These are phyloP conservation scores for Andrena praecox DNA, from an alignment of 2,888 invertebrate species.

Conservation along the genomic window DNA sequence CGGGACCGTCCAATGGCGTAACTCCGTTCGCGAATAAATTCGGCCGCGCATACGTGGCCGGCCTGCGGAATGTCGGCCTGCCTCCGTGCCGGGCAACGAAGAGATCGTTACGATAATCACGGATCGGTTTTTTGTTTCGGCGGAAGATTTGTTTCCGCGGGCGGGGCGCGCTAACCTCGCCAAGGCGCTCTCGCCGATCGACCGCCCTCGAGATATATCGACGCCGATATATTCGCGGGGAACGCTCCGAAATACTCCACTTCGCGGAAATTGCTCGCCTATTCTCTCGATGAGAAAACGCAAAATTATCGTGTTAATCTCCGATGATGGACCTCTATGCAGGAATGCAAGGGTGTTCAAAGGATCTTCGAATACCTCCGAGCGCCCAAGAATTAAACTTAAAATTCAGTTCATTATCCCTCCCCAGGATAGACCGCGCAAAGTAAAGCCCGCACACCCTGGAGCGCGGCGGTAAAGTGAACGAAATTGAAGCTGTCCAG, in stretches of 20 bases:
- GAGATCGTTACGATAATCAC: slow-evolving; percentile 67
- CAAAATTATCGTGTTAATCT: no score
- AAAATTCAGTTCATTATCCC: no score
- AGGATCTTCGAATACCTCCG: no score
- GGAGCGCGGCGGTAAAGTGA: slow-evolving; percentile 5
- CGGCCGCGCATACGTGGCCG: slow-evolving; percentile 75
- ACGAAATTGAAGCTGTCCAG: slow-evolving; percentile 42
- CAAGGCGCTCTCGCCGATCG: background rate
- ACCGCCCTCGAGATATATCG: slow-evolving; percentile 15
- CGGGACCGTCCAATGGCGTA: slow-evolving; percentile 73
- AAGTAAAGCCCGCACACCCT: background rate
- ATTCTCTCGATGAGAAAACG: no score
- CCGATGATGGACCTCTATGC: no score
- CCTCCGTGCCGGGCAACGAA: slow-evolving; percentile 26
- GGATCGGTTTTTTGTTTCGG: slow-evolving; percentile 40
- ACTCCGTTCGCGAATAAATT: slow-evolving; percentile 75
- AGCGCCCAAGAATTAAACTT: no score
- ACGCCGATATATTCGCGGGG: background rate
- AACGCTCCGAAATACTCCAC: background rate
- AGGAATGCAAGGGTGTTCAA: no score
- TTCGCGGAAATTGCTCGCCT: no score
- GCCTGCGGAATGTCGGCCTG: slow-evolving; percentile 70
- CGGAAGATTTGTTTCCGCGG: slow-evolving; percentile 52
- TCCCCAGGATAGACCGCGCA: no score
- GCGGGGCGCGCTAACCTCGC: slow-evolving; percentile 21